Percentiles rank a stretch among this genome's conserved stretches.
These are phyloP conservation scores for Pteruthius melanotis DNA, from an alignment of 2,113 vertebrate species.

Conservation along the genomic window DNA sequence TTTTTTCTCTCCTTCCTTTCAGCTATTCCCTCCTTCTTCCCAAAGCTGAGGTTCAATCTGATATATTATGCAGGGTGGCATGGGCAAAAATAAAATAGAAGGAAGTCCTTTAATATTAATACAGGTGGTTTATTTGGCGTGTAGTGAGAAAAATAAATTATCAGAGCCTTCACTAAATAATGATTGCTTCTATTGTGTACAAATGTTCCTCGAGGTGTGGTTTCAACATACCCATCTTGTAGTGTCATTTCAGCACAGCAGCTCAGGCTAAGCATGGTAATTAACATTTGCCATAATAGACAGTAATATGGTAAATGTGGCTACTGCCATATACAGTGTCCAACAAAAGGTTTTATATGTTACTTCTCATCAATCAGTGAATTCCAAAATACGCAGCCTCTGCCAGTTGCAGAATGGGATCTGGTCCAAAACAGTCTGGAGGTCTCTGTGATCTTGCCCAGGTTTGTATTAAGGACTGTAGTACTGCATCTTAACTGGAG, in stretches of 20 bases:
- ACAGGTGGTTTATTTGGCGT: background rate
- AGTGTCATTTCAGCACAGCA: background rate
- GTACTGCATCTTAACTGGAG: background rate
- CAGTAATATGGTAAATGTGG: background rate
- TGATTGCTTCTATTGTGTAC: background rate
- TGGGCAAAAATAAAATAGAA: background rate
- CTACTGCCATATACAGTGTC: background rate
- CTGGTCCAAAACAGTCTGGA: background rate
- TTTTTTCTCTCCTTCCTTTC: background rate
- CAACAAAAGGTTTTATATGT: fast-evolving
- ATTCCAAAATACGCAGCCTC: background rate
- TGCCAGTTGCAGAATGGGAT: background rate
- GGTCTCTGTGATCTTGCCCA: background rate
- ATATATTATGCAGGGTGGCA: background rate
- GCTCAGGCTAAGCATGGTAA: background rate
- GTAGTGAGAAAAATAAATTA: background rate
- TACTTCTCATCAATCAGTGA: background rate
- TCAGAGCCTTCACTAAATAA: background rate
- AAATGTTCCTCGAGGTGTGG: fast-evolving
- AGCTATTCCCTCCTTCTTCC: background rate
- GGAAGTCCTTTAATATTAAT: background rate
- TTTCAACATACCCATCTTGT: background rate
- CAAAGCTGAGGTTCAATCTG: background rate
- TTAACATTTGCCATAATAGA: background rate
- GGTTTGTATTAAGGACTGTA: background rate